Evolutionary conservation across 2,113 vertebrate genomes (phyloP).

Genomic region (Labeo rohita): DNA sequence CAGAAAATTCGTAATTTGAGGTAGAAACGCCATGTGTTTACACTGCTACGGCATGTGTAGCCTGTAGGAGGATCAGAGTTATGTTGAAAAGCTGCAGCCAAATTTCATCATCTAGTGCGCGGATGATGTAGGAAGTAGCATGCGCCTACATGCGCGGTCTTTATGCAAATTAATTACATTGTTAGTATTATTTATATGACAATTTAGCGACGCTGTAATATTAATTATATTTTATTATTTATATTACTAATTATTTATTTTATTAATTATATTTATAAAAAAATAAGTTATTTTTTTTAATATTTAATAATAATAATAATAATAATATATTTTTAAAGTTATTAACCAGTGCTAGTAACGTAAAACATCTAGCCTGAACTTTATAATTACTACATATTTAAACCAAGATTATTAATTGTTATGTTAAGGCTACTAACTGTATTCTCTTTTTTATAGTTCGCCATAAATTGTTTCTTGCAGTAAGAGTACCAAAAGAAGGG

Average conservation of each 20-base stretch:
- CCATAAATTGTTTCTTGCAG: neutral
- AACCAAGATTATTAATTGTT: neutral
- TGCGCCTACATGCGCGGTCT: neutral
- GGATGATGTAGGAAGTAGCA: neutral
- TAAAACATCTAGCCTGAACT: neutral
- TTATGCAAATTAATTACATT: conserved; percentile 4
- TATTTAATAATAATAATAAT: too few species aligned
- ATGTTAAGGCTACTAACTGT: neutral
- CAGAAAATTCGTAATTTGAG: neutral
- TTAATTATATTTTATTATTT: too few species aligned
- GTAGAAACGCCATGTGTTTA: neutral
- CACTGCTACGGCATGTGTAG: neutral
- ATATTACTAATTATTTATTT: too few species aligned
- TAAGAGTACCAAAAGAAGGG: neutral
- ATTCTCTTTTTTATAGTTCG: neutral
- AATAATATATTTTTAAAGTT: neutral
- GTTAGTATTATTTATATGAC: too few species aligned
- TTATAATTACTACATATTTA: neutral
- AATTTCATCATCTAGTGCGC: conserved; percentile 54
- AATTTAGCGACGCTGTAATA: too few species aligned
- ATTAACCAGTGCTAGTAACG: neutral
- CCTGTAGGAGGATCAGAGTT: neutral
- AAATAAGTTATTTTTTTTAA: too few species aligned
- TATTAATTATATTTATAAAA: too few species aligned
- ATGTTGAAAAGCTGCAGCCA: conserved; percentile 43